Evolutionary conservation across 2,113 vertebrate species (phyloP).

Genomic region (Pipra filicauda): DNA sequence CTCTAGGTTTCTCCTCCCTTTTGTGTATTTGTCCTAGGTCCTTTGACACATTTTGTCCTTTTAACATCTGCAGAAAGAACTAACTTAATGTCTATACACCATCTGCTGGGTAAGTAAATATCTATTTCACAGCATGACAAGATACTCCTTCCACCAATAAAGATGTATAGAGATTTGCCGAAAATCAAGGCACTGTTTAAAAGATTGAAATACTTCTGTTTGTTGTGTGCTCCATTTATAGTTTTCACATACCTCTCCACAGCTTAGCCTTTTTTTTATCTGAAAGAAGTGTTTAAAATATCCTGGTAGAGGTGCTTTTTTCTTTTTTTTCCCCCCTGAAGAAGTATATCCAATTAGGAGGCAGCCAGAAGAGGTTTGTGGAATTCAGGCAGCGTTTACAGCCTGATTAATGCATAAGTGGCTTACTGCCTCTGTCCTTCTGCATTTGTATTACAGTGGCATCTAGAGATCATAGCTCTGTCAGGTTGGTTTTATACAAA

Average conservation of each 20-base stretch:
- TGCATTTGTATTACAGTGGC: background rate
- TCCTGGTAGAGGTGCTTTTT: background rate
- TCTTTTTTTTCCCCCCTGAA: background rate
- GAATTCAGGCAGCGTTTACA: background rate
- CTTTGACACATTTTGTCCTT: background rate
- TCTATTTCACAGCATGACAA: background rate
- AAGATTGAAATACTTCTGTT: background rate
- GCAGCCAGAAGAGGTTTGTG: background rate
- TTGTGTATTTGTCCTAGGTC: background rate
- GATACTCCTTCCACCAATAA: background rate
- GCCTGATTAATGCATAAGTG: background rate
- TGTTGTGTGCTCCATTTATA: background rate
- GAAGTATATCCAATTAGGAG: background rate
- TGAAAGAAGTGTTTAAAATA: background rate
- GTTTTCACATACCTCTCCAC: background rate
- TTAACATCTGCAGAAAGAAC: background rate
- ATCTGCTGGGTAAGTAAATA: background rate
- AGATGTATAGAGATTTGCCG: background rate
- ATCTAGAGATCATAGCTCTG: background rate
- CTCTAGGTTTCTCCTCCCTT: background rate
- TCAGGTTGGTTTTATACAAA: background rate
- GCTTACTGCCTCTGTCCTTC: background rate
- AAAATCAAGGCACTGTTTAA: background rate
- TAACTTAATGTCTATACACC: background rate
- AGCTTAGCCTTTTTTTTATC: background rate